phyloP scores from a whole-genome alignment of 2,113 vertebrate genomes.

The Delphinapterus leucas region DNA sequence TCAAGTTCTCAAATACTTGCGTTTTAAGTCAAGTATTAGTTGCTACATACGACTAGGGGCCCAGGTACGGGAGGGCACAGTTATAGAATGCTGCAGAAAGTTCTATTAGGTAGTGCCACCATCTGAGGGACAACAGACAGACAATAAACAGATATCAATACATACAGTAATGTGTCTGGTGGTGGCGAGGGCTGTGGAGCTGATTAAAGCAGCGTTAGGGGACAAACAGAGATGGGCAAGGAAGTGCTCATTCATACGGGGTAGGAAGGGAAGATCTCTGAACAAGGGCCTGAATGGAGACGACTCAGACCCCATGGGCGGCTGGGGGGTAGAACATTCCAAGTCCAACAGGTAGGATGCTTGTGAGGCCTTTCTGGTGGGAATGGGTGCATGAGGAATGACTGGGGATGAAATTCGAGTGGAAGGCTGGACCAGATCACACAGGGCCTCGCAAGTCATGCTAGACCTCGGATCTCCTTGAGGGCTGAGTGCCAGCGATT shows the following conservation, averaged over 20 bases:
- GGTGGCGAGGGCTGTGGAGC: background rate
- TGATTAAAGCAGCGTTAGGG: background rate
- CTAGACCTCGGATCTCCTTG: background rate
- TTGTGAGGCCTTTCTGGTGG: background rate
- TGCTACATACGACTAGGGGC: too few species aligned
- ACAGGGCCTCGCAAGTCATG: background rate
- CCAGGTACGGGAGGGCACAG: fast-evolving
- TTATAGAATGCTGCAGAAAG: background rate
- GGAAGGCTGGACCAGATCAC: background rate
- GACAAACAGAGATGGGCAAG: background rate
- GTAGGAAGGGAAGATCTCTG: background rate
- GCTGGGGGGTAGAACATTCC: background rate
- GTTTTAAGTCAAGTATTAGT: background rate
- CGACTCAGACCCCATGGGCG: too few species aligned
- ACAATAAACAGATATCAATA: background rate
- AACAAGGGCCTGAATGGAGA: background rate
- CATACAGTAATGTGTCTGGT: background rate
- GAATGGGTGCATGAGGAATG: background rate
- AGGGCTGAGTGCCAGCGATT: background rate
- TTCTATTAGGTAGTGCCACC: background rate
- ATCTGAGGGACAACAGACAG: background rate
- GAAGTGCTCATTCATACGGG: background rate
- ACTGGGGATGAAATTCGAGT: background rate
- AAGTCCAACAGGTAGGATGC: background rate
- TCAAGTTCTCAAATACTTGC: background rate